Conservation (phyloP, 2,888 invertebrate genomes). For the Gisinianus flammeolus region DNA sequence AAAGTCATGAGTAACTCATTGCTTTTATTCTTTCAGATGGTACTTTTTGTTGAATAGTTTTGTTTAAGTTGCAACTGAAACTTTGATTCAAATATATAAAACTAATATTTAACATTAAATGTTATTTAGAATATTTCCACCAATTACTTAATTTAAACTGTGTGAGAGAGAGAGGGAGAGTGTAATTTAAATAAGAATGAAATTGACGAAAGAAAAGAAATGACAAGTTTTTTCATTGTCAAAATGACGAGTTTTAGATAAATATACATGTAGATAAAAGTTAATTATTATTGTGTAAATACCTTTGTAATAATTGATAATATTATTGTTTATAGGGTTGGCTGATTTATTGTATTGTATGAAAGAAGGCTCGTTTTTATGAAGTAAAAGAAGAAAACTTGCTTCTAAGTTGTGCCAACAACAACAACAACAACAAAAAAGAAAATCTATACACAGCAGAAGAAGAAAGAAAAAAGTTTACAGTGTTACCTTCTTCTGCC, state of each 20-base stretch:
- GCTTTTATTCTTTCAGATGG: too few species aligned
- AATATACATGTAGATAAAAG: neutral
- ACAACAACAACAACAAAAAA: neutral
- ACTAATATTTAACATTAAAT: too few species aligned
- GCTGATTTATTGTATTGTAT: slow-evolving; percentile 22
- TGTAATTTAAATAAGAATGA: neutral
- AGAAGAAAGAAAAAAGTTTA: neutral
- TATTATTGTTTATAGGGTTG: slow-evolving; percentile 12
- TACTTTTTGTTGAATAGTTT: too few species aligned
- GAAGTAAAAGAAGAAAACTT: slow-evolving; percentile 20
- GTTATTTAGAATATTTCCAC: too few species aligned
- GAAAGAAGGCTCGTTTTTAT: slow-evolving; percentile 16
- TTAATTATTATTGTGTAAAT: neutral
- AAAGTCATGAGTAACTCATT: too few species aligned
- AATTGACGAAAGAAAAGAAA: neutral
- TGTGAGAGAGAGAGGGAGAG: neutral
- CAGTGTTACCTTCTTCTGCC: neutral
- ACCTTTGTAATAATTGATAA: neutral
- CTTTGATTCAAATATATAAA: too few species aligned
- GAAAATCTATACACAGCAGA: neutral
- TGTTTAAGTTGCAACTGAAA: too few species aligned
- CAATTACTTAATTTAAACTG: neutral
- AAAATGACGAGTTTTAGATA: neutral
- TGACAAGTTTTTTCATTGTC: neutral
- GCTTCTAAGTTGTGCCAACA: slow-evolving; percentile 27